Evolutionary conservation across 2,797 vertebrate species (phyloP), one percentile per base, ranked within the genome.

Genomic region (Melanotaenia parkinsoni): DNA sequence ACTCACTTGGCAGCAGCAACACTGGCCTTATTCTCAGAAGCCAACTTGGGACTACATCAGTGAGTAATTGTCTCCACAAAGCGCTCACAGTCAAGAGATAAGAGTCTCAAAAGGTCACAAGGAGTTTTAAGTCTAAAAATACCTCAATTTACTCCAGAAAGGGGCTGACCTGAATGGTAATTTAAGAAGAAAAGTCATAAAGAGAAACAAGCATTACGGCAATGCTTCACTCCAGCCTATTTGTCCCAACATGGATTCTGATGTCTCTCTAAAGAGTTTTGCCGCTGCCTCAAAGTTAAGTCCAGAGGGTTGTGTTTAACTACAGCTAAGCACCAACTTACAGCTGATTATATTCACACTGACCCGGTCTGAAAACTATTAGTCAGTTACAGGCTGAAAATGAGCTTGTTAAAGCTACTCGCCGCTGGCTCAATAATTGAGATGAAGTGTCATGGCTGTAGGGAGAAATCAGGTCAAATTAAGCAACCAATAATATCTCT

Each of bases 361-460:
- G 83, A 88, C 80, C 81, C 50, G 67, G 76, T 84, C 82, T 85
- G 82, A 65, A 88, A 83, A 86, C 83, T 81, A 83, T 88, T 85
- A 86, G 86, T 58, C 56, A 4, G 61, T 86, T 81, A 67, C 78
- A 67, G 74, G 80, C 61, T 74, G 73, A 83, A 88, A 85, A 89
- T 69, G 72, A 86, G 64, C 72, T 77, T 82, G 82, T 88, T 81
- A 81, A 66, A 88, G 81, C 68, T 54, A 58, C 75, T 58, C 3
- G 50, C 82, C 77, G 70, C 67, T 40, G 77, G 81, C 79, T 61
- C 59, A 50, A 68, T 38, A 4, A 73, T 37, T 0, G n/a, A 76
- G 67, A 82, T 63, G 47, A 82, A 78, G 68, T 72, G 74, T 60
- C 7, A 6, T 30, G 59, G 58, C 86, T 85, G 73, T 2, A 26